Conservation (phyloP, 2,113 vertebrate genomes). For the Casuarius casuarius region DNA sequence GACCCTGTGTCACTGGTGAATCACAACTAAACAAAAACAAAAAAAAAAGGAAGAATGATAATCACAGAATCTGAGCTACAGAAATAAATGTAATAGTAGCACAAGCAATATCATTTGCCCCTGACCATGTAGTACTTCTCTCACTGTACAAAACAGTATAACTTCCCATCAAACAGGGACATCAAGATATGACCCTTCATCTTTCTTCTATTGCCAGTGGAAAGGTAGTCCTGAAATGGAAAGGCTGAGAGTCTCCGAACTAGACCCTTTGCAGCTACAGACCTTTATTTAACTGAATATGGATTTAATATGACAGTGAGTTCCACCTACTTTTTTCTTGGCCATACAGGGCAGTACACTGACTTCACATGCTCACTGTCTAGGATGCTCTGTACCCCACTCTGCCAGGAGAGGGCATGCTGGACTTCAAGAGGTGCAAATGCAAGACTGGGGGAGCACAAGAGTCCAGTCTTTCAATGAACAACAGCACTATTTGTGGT, state of each 20-base stretch:
- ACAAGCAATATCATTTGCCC: rapidly evolving
- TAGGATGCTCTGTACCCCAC: not conserved
- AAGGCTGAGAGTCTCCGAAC: not conserved
- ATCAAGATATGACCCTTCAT: not conserved
- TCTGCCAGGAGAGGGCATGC: not conserved
- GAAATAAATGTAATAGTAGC: not conserved
- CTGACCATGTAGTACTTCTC: not conserved
- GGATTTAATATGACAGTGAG: not conserved
- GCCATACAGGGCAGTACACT: not conserved
- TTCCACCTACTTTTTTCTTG: not conserved
- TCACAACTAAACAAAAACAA: not conserved
- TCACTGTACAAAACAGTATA: rapidly evolving
- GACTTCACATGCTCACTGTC: not conserved
- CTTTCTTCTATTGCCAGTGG: not conserved
- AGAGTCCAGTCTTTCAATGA: not conserved
- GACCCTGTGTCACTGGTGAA: not conserved
- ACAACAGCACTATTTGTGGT: not conserved
- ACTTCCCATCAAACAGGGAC: not conserved
- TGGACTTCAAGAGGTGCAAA: not conserved
- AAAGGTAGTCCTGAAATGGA: not conserved
- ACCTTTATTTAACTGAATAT: not conserved
- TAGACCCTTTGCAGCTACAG: not conserved
- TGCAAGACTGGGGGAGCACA: not conserved
- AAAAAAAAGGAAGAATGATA: not conserved
- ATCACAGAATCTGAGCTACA: not conserved